Base-by-base conservation (phyloP, 1,140 invertebrate genomes). In the Mercenaria mercenaria region DNA sequence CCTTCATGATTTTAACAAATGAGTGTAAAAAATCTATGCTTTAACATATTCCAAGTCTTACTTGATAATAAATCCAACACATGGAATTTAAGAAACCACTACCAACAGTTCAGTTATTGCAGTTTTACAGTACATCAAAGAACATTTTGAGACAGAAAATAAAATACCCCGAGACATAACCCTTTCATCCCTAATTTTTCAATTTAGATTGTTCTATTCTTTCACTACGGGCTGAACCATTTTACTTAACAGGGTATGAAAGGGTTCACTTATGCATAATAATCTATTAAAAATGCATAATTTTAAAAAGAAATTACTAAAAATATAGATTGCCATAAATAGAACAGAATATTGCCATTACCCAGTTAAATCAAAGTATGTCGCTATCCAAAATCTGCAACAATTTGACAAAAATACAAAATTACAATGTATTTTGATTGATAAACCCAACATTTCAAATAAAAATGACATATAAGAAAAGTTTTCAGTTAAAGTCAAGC, bases 371-470 rank as follows among this genome's bases (percentile, higher is more conserved):
- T n/a, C 2, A 76, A 76, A 47, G 41, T 26, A 76, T 26, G 18
- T 41, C 32, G 4, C 26, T 43, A 76, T 26, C 43, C 6, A 43
- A 76, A 41, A 26, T 29, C 39, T 41, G 20, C n/a, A 76, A 76
- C 72, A 43, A 76, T 8, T 76, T 29, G 8, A 41, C 41, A 26
- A 50, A 76, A 43, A 50, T 34, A 76, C 10, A 41, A 76, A n/a
- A 76, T 76, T 76, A 76, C 39, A 43, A 76, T 26, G 26, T 13
- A 34, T 67, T 67, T 67, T 67, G 61, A 67, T 67, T 67, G 20
- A 67, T 59, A 59, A 15, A 67, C 61, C 29, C 29, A 41, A 76
- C 1, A 23, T 41, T 26, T 50, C 11, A 41, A 18, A n/a, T 76
- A 50, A 76, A 72, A 76, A 76, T 47, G n/a, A 50, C n/a, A n/a